These are phyloP conservation scores for Microcebus griseorufus DNA, from an alignment of 2,113 vertebrate genomes.

Conservation along the genomic window DNA sequence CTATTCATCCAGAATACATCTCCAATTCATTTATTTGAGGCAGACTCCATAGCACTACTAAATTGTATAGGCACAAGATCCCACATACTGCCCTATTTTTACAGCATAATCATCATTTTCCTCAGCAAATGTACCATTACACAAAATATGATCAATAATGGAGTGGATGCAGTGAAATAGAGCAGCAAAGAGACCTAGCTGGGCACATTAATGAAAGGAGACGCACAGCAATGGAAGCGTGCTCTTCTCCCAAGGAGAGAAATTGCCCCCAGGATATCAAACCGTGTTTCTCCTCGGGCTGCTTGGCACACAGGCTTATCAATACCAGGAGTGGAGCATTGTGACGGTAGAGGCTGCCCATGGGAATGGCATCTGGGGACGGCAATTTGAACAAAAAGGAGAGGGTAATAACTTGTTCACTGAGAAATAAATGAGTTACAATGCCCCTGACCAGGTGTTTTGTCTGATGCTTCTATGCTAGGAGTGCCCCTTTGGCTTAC, in stretches of 20 bases:
- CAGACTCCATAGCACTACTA: neutral
- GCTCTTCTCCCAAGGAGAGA: neutral
- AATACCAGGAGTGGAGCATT: neutral
- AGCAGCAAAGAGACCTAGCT: conserved; percentile 27
- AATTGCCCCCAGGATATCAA: conserved; percentile 38
- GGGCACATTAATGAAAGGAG: neutral
- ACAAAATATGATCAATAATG: conserved; percentile 38
- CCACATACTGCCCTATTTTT: neutral
- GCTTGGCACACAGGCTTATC: neutral
- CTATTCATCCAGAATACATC: neutral
- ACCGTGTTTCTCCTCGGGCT: conserved; percentile 1
- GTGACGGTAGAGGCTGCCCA: neutral
- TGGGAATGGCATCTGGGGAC: neutral
- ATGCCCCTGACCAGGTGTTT: neutral
- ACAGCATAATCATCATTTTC: conserved; percentile 31
- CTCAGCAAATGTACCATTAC: conserved; percentile 39
- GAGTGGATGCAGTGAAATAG: conserved; percentile 33
- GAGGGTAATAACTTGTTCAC: conserved; percentile 24
- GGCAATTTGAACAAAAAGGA: neutral
- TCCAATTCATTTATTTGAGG: conserved; percentile 2
- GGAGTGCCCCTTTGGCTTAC: conserved; percentile 25
- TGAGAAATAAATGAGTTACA: conserved; percentile 1
- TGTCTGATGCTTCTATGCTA: neutral
- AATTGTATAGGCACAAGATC: neutral
- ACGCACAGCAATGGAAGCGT: neutral